Conservation (phyloP, 2,113 vertebrate genomes). For the Hemichromis elongatus region DNA sequence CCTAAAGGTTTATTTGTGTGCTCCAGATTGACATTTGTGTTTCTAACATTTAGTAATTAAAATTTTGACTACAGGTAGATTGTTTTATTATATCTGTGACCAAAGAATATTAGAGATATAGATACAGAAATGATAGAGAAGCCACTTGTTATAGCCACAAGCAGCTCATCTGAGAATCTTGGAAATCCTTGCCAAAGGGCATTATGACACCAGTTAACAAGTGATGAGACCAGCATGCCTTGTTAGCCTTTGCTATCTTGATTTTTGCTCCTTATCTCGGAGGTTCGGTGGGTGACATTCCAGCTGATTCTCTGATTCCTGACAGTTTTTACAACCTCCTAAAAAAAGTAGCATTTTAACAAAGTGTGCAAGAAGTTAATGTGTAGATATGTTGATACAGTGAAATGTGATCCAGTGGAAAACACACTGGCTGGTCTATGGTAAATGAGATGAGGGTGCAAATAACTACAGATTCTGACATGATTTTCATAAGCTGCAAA, state of each 20-base stretch:
- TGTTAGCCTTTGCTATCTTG: constrained; percentile 30
- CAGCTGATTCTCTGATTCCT: neutral
- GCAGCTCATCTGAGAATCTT: constrained; percentile 2
- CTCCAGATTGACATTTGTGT: neutral
- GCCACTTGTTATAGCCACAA: neutral
- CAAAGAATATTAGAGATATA: neutral
- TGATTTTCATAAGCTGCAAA: constrained; percentile 29
- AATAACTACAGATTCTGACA: constrained; percentile 15
- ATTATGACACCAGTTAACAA: constrained; percentile 31
- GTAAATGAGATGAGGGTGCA: constrained; percentile 41
- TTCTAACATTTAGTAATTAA: neutral
- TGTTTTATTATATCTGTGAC: neutral
- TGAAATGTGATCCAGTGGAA: neutral
- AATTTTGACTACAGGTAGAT: neutral
- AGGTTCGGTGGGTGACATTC: constrained; percentile 24
- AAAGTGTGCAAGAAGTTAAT: neutral
- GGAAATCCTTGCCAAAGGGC: constrained; percentile 17
- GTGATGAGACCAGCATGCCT: constrained; percentile 33
- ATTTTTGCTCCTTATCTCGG: constrained; percentile 29
- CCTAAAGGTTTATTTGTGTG: neutral
- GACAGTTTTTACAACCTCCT: neutral
- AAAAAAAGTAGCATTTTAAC: neutral
- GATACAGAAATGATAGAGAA: neutral
- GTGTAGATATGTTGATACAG: neutral
- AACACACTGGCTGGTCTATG: neutral